Evolutionary conservation across 30 jellyfish, hydroid and myxozoan species (phyloP).

Genomic region (Hydra vulgaris): DNA sequence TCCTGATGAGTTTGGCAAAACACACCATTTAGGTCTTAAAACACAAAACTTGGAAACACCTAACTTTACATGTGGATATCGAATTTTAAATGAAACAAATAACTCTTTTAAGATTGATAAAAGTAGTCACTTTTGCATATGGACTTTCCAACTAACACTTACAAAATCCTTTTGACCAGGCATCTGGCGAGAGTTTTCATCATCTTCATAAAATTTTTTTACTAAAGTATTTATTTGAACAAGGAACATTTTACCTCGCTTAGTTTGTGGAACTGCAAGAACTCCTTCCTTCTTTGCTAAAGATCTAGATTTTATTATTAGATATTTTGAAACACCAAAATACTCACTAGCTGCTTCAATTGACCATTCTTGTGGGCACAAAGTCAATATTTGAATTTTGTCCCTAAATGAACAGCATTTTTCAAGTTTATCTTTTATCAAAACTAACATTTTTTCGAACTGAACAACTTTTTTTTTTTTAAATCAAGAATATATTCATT

Average conservation of each 20-base stretch:
- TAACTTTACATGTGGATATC: conserved; percentile 30
- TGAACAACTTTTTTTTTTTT: conserved; percentile 15
- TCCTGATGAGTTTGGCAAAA: conserved; percentile 49
- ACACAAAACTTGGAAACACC: conserved; percentile 51
- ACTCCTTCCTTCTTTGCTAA: conserved; percentile 7
- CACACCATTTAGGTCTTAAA: conserved; percentile 69
- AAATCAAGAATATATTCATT: background rate
- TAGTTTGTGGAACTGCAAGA: background rate
- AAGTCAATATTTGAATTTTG: conserved; percentile 36
- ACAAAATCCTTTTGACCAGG: conserved; percentile 1
- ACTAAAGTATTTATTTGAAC: conserved; percentile 1
- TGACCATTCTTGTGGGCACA: conserved; percentile 43
- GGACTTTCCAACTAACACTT: conserved; percentile 3
- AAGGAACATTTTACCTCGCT: background rate
- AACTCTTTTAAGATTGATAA: conserved; percentile 38
- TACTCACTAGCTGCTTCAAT: conserved; percentile 5
- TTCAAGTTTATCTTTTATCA: background rate
- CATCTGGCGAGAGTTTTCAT: conserved; percentile 8
- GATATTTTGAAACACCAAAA: conserved; percentile 9
- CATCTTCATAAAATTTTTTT: background rate
- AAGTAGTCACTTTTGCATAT: conserved; percentile 29
- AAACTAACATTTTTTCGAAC: conserved; percentile 7
- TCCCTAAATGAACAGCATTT: conserved; percentile 10
- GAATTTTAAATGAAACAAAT: conserved; percentile 17
- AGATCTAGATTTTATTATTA: conserved; percentile 4